Conservation (phyloP, 2,888 invertebrate species). For the Muschampia plurimacula region DNA sequence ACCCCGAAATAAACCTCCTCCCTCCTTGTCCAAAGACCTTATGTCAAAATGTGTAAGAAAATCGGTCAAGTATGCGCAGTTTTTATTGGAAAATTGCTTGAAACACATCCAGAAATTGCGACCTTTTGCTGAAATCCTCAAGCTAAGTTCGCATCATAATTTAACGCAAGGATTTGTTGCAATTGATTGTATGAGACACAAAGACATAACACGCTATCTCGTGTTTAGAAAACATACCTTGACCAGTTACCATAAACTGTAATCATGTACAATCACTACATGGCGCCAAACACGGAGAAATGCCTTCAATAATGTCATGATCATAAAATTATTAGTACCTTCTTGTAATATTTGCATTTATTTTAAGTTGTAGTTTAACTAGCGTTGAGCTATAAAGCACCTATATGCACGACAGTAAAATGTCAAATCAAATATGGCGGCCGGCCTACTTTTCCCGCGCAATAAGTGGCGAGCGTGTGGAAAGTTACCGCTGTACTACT, state of each 20-base stretch:
- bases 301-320: constrained; percentile 16
- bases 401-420: constrained; percentile 61
- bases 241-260: constrained; percentile 57
- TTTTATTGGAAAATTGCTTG: constrained; percentile 61
- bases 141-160: constrained; percentile 8
- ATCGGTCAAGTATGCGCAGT: constrained; percentile 77
- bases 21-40: constrained; percentile 68
- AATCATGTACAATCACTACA: constrained; percentile 63
- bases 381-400: constrained; percentile 36
- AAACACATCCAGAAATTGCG: constrained; percentile 62
- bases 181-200: constrained; percentile 28
- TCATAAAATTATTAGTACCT: constrained; percentile 29
- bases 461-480: constrained; percentile 76
- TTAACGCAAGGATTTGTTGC: constrained; percentile 32
- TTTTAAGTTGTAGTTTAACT: constrained; percentile 22
- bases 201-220: constrained; percentile 55
- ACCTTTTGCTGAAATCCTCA: constrained; percentile 53
- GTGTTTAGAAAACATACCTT: constrained; percentile 75
- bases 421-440: constrained; percentile 79
- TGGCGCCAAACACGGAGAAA: constrained; percentile 61
- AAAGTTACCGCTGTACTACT: constrained; percentile 85
- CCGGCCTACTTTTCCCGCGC: constrained; percentile 82
- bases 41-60: constrained; percentile 61
- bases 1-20: constrained; percentile 71
- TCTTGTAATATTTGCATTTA: background rate